Evolutionary conservation across 2,888 invertebrate genomes (phyloP), one percentile per base, ranked within the genome.

Genomic region (Leptothorax acervorum): DNA sequence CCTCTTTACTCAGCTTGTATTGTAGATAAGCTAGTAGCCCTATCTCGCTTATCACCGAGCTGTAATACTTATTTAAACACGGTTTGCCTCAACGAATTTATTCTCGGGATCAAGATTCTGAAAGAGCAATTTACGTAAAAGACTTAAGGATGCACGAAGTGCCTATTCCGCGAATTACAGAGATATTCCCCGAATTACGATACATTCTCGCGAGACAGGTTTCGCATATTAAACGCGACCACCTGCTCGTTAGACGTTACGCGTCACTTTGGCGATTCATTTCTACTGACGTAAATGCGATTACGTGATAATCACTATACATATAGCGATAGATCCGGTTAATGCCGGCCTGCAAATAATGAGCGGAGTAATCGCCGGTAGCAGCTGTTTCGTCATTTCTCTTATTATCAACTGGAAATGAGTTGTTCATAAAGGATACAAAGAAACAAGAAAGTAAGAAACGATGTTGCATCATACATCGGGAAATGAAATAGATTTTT

Each of bases 11-110:
- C 62, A 35, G 23, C 35, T 9, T n/a, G 15, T 23, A 35, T 9
- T n/a, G 15, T 23, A 35, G n/a, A 48, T 62, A 35, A 75, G 5
- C 3, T 5, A 5, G 5, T 2, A 23, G 23, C 35, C 31, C 9
- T 63, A 74, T 74, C 74, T 55, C 11, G 2, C 12, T 60, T 74
- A 60, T 31, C 70, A 39, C 28, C 45, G n/a, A 15, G 15, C n/a
- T 15, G 28, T 6, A 18, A 45, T 28, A 8, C 23, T 23, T 23
- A 23, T 23, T 23, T 66, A 3, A 15, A 31, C 48, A 15, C 9
- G 8, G 12, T 31, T 62, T 45, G 12, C 3, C 4, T 55, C 15
- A n/a, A 1, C 18, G 2, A 60, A 53, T n/a, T n/a, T 57, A 57
- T 28, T n/a, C 8, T n/a, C 31, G 11, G 2, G 45, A 28, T 18